Conservation (phyloP, 2,888 invertebrate species). For the Drosophila colorata region DNA sequence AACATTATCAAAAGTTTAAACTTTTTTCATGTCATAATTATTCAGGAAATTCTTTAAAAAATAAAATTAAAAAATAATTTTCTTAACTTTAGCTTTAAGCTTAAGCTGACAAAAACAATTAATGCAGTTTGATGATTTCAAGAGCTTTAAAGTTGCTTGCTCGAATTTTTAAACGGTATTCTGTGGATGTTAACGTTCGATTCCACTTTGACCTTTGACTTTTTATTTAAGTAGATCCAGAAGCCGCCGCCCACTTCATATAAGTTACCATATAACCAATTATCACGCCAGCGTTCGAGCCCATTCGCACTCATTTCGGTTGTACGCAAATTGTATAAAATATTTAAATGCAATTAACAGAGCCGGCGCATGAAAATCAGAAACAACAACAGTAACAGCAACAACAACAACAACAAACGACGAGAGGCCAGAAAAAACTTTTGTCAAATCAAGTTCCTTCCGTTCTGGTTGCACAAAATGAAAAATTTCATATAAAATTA, state of each 20-base stretch:
- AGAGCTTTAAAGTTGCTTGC: too few species aligned
- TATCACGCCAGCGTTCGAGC: conserved; percentile 21
- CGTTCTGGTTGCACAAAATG: conserved; percentile 71
- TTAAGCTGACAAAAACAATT: too few species aligned
- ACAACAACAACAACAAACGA: conserved; percentile 3
- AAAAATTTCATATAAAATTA: conserved; percentile 80
- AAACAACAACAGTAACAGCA: conserved; percentile 20
- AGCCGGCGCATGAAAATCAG: conserved; percentile 46
- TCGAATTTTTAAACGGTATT: too few species aligned
- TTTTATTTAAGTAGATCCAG: background rate
- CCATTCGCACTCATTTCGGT: conserved; percentile 38
- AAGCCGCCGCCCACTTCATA: background rate
- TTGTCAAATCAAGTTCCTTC: conserved; percentile 79
- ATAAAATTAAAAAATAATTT: too few species aligned
- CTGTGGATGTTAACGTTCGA: background rate
- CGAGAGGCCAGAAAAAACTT: conserved; percentile 54
- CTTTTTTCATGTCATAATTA: too few species aligned
- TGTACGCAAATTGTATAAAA: conserved; percentile 67
- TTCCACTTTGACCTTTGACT: background rate
- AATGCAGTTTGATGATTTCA: too few species aligned
- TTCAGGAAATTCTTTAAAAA: too few species aligned
- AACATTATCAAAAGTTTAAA: too few species aligned
- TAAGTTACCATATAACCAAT: conserved; percentile 27
- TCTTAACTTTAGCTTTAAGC: too few species aligned
- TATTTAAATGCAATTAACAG: conserved; percentile 77